Evolutionary conservation across 2,888 invertebrate species (phyloP).

Genomic region (Aspidapion aeneum): DNA sequence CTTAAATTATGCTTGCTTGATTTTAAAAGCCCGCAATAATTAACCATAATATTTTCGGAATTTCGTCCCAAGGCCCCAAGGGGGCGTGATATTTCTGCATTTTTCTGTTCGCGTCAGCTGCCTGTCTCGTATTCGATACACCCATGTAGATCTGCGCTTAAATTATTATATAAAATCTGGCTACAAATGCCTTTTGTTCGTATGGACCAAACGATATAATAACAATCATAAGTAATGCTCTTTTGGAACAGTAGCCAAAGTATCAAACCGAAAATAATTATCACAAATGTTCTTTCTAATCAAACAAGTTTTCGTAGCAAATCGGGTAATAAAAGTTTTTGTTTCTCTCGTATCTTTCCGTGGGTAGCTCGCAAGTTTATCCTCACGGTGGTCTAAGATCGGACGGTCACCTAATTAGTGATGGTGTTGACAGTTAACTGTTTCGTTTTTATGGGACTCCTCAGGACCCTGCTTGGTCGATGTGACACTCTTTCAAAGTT

Average conservation of each 20-base stretch:
- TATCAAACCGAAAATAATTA: neutral
- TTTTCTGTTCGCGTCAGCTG: neutral
- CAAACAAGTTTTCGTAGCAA: neutral
- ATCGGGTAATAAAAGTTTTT: too few species aligned
- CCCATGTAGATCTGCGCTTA: neutral
- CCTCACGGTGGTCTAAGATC: too few species aligned
- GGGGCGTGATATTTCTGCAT: neutral
- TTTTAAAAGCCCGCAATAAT: neutral
- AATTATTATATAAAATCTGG: neutral
- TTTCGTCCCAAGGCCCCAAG: neutral
- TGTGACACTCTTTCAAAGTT: too few species aligned
- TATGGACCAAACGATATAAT: neutral
- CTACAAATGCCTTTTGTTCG: neutral
- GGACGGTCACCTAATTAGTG: too few species aligned
- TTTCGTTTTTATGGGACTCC: too few species aligned
- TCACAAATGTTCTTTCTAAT: neutral
- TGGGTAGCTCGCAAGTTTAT: too few species aligned
- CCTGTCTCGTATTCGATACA: neutral
- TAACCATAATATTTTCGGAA: neutral
- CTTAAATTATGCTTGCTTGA: too few species aligned
- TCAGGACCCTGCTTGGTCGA: too few species aligned
- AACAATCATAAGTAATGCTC: neutral
- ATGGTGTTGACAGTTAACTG: too few species aligned
- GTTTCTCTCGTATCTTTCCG: too few species aligned
- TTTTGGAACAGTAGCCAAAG: neutral